Evolutionary conservation across 92 coral and sea anemone species (phyloP), one percentile per base, ranked within the genome.

Genomic region (Zoanthus sansibaricus): DNA sequence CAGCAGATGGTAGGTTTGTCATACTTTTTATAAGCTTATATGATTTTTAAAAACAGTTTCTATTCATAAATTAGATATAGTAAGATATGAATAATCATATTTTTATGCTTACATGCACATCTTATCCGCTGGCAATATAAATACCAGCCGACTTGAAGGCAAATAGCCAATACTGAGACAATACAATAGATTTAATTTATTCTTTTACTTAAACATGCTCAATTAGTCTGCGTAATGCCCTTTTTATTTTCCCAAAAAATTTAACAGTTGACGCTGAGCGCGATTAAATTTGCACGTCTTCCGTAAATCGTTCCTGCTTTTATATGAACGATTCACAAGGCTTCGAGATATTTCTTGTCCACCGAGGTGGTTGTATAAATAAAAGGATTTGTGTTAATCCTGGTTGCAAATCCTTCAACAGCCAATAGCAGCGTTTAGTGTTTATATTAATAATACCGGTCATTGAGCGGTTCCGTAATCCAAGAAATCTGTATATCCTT

Each of bases 381-480:
- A 80, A 66, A 80, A n/a, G 73, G 61, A 64, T 80, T 47, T 80
- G 72, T 14, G 59, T 68, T 80, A 80, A 80, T 80, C 85, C 85
- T 17, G 45, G 85, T 5, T 25, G 6, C 61, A 42, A 80, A 80
- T 80, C 85, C 85, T 56, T 62, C 62, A 44, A 56, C 73, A 80
- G 10, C 85, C 75, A 80, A 80, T 80, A 46, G 72, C 74, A 69
- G 46, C 14, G 74, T 69, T 9, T 12, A 30, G 33, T 12, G 46
- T 69, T 30, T 69, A 30, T 69, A 69, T 69, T 69, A 31, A 33
- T 32, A 47, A 80, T 45, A 21, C 16, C 33, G 33, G 59, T 30
- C 61, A 18, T n/a, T 80, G 21, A 21, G 46, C 20, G 75, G 30
- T 80, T 80, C 66, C 51, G 55, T 80, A 80, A 80, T 80, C 85